A percentile compares a stretch with the other conserved stretches of the same genome.
Conservation (phyloP, 1,140 invertebrate genomes). For the Trichoplusia ni region DNA sequence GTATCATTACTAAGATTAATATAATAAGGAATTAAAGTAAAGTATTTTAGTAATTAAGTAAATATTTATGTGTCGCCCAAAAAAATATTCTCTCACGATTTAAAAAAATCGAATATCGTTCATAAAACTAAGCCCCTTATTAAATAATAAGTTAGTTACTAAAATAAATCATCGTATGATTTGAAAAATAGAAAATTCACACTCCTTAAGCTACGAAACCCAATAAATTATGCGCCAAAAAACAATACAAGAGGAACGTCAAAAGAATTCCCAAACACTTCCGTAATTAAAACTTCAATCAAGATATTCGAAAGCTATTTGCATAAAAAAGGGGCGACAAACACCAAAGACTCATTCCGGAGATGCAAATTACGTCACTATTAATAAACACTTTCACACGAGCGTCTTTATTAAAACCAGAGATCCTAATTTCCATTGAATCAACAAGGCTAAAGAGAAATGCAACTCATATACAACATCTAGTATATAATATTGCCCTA, state of each 20-base stretch:
- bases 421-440: slow-evolving; percentile 60
- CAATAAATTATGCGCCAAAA: too few relatives aligned
- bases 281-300: slow-evolving; percentile 20
- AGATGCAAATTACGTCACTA: slow-evolving; percentile 38
- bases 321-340: slow-evolving; percentile 16
- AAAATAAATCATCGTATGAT: too few relatives aligned
- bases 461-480: slow-evolving; percentile 47
- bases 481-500: slow-evolving; percentile 41
- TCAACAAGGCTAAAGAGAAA: slow-evolving; percentile 61
- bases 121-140: too few relatives aligned
- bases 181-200: too few relatives aligned
- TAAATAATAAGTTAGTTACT: too few relatives aligned
- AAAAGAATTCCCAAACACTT: not conserved
- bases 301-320: slow-evolving; percentile 18
- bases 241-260: not conserved
- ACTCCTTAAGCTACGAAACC: too few relatives aligned
- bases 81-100: too few relatives aligned
- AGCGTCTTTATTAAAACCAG: slow-evolving; percentile 55
- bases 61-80: too few relatives aligned
- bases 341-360: slow-evolving; percentile 33
- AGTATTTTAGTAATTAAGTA: too few relatives aligned
- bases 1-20: too few relatives aligned
- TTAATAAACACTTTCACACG: slow-evolving; percentile 39
- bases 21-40: too few relatives aligned
- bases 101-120: too few relatives aligned